Conservation (phyloP, 2,113 vertebrate genomes). For the Empidonax alnorum region DNA sequence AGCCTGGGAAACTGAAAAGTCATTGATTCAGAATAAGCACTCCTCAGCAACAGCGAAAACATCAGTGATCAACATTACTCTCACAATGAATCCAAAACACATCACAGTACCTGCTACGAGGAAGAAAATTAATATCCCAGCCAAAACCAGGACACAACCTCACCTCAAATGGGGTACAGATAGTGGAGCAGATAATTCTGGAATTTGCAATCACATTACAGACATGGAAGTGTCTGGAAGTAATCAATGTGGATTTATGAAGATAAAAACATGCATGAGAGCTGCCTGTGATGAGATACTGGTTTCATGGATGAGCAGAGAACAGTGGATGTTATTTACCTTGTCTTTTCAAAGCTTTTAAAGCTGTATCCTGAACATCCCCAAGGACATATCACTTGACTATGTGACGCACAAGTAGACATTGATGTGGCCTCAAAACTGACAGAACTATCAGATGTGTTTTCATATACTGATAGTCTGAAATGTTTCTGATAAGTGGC, state of each 20-base stretch:
- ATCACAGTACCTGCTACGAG: not conserved
- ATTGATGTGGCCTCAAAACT: not conserved
- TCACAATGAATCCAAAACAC: not conserved
- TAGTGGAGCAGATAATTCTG: not conserved
- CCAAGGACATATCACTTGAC: not conserved
- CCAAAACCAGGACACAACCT: not conserved
- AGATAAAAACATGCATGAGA: not conserved
- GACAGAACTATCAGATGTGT: not conserved
- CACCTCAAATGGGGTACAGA: not conserved
- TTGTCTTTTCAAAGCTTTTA: not conserved
- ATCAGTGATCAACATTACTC: not conserved
- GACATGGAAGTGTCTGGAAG: not conserved
- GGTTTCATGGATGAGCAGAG: not conserved
- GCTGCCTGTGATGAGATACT: not conserved
- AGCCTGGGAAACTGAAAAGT: not conserved
- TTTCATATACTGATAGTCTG: not conserved
- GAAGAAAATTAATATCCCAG: not conserved
- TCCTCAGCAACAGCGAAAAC: not conserved
- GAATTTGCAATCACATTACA: not conserved
- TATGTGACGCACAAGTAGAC: not conserved
- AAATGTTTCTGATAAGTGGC: not conserved
- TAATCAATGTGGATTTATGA: not conserved
- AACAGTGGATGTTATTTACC: not conserved
- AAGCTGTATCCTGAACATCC: not conserved
- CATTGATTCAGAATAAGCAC: not conserved